These are phyloP conservation scores for Cabera pusaria DNA, from an alignment of 2,888 invertebrate species.

Conservation along the genomic window DNA sequence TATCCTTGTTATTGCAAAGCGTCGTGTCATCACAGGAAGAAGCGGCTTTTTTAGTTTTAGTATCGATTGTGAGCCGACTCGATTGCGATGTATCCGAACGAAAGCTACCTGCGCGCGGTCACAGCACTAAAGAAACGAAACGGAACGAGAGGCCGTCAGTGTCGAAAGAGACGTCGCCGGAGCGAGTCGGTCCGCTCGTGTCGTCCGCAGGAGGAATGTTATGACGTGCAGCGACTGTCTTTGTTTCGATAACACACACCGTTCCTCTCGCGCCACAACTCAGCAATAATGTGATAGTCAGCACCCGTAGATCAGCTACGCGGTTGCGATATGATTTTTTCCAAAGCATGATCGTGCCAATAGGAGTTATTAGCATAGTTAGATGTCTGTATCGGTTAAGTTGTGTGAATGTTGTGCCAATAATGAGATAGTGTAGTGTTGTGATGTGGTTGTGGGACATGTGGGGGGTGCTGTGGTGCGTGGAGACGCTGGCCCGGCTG, in stretches of 20 bases:
- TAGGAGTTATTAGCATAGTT: conserved; percentile 77
- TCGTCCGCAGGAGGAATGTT: conserved; percentile 65
- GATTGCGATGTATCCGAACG: conserved; percentile 31
- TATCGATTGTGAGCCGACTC: conserved; percentile 21
- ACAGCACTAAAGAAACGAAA: conserved; percentile 31
- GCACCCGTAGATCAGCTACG: conserved; percentile 44
- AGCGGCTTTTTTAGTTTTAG: conserved; percentile 35
- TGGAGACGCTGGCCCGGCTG: conserved; percentile 67
- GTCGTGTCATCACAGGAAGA: conserved; percentile 38
- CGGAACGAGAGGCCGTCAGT: conserved; percentile 50
- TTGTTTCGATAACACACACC: conserved; percentile 71
- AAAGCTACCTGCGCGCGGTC: conserved; percentile 29
- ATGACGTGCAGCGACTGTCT: conserved; percentile 80
- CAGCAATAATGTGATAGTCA: conserved; percentile 68
- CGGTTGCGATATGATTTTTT: conserved; percentile 66
- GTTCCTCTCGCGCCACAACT: conserved; percentile 50
- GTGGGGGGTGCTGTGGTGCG: conserved; percentile 77
- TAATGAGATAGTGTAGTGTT: conserved; percentile 82
- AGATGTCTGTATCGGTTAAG: conserved; percentile 77
- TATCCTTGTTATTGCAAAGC: conserved; percentile 52
- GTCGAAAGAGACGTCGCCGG: conserved; percentile 49
- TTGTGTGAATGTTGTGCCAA: conserved; percentile 82
- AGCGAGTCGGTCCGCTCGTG: conserved; percentile 45
- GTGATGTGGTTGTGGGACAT: conserved; percentile 83
- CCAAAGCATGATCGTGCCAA: conserved; percentile 81